Base-by-base conservation (phyloP, 2,888 invertebrate species). In the Leuctra nigra region DNA sequence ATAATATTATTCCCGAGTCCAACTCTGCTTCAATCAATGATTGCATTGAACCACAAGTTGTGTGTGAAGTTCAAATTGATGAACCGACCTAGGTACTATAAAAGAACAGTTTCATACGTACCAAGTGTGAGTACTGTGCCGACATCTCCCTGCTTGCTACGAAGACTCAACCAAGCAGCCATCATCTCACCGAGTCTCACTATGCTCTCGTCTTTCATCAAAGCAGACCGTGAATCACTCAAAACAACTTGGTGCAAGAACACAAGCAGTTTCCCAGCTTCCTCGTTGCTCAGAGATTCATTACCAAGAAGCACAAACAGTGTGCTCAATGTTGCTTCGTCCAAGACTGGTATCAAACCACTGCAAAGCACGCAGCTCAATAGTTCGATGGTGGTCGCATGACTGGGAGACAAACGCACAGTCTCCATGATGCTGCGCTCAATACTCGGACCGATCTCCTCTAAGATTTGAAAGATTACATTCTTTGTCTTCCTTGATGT, bases 391-490 rank as follows among this genome's bases (percentile, higher is more conserved):
- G 53, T 24, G 7, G 55, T 47, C 23, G 22, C 41, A 7, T 35
- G 46, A 53, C 54, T 54, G 4, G 54, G 38, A 23, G 58, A 56
- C 18, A 60, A 44, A 24, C 56, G 35, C 4, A 59, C 44, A 22
- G 57, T 55, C 25, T 61, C 59, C 13, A 58, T 14, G 39, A 61
- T 54, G 56, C 53, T 61, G 44, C 52, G 56, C 39, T 59, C 54
- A 29, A 61, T 18, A 25, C 46, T 47, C 4, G 44, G 20, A 22
- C 59, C 53, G n/a, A 58, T 39, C 41, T 61, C 61, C 36, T 61
- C 61, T n/a, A 61, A 44, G 13, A 61, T 54, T 24, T 61, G 61
- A 24, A 53, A 57, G 33, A 61, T 61, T 18, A 61, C 47, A 35
- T 52, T 56, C 56, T 59, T 61, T 39, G 58, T 54, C 46, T 59